Percentiles rank a stretch among this genome's conserved stretches.
phyloP scores from a whole-genome alignment of 1,140 invertebrate genomes.

The Ceratosolen fusciceps region DNA sequence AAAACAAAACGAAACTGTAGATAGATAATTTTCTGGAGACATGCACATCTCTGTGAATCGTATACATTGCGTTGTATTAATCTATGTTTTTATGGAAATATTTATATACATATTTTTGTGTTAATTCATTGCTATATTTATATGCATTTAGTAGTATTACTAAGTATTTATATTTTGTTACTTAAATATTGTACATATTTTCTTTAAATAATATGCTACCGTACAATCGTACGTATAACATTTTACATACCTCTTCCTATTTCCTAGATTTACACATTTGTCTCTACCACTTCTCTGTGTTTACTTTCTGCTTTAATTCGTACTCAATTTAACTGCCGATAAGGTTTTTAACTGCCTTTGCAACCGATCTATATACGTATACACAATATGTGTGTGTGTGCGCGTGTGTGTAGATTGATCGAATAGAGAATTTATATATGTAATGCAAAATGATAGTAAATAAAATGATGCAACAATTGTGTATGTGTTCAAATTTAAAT shows the following conservation, averaged over 20 bases:
- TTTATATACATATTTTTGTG: constrained; percentile 40
- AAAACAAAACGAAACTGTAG: no score
- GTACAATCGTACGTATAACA: constrained; percentile 3
- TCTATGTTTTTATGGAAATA: constrained; percentile 32
- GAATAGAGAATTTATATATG: neutral
- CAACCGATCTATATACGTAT: no score
- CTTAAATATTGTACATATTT: constrained; percentile 27
- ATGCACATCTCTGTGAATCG: neutral
- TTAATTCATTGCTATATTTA: constrained; percentile 21
- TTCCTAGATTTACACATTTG: constrained; percentile 18
- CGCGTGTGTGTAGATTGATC: no score
- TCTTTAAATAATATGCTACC: constrained; percentile 41
- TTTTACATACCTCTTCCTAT: constrained; percentile 26
- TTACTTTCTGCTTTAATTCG: neutral
- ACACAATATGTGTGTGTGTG: no score
- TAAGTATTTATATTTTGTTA: constrained; percentile 46
- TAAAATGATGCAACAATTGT: neutral
- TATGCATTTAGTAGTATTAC: constrained; percentile 41
- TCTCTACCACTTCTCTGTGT: neutral
- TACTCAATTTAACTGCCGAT: no score
- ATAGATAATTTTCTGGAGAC: constrained; percentile 1
- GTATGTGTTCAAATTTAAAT: neutral
- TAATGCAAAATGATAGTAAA: constrained; percentile 4
- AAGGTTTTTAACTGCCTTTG: no score
- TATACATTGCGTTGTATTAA: constrained; percentile 25